A percentile compares a stretch with the other conserved stretches of the same genome.
Conservation (phyloP, 2,797 vertebrate genomes). For the Myotis myotis region DNA sequence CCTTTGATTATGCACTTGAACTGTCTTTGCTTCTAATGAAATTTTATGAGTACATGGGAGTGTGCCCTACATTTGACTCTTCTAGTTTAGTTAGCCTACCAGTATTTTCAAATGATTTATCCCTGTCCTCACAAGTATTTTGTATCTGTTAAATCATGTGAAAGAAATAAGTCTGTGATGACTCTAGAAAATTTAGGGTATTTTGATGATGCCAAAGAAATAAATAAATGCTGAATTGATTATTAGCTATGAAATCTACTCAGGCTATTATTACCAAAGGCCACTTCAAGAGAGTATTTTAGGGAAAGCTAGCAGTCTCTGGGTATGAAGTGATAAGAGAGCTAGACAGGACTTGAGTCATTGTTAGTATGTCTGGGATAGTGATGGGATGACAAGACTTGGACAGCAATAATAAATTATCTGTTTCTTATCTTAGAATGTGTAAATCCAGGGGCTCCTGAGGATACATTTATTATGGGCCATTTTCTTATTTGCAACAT, state of each 20-base stretch:
- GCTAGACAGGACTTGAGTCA: neutral
- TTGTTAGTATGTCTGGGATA: neutral
- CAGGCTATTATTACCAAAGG: neutral
- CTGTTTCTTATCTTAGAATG: neutral
- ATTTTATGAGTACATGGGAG: neutral
- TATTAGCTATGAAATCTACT: slow-evolving; percentile 14
- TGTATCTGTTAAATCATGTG: neutral
- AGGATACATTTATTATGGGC: neutral
- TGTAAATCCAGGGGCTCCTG: neutral
- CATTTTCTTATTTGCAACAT: neutral
- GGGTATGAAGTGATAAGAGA: neutral
- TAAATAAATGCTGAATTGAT: neutral
- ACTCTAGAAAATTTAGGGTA: neutral
- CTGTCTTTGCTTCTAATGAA: neutral
- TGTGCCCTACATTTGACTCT: neutral
- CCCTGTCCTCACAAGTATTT: neutral
- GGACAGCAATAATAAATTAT: neutral
- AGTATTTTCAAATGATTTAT: neutral
- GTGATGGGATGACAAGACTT: neutral
- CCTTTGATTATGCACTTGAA: slow-evolving; percentile 24
- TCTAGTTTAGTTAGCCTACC: slow-evolving; percentile 20
- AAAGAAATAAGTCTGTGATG: neutral
- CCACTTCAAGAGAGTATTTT: neutral
- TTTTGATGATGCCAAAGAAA: slow-evolving; percentile 19
- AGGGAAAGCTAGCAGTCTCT: neutral